phyloP scores from a whole-genome alignment of 2,113 vertebrate genomes.

The Chlorodrepanis virens region DNA sequence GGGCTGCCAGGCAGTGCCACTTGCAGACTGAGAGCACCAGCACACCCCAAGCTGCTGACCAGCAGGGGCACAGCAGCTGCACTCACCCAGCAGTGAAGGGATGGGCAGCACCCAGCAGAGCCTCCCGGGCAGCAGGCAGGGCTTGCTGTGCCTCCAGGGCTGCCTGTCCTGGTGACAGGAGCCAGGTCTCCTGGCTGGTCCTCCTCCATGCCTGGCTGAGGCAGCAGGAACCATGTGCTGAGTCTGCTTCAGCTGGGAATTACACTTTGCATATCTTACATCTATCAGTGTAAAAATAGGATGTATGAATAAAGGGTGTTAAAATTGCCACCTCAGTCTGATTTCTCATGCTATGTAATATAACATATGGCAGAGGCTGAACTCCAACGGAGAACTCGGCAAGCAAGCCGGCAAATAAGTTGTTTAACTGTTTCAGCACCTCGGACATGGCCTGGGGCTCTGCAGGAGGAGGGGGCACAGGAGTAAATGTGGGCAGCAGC shows the following conservation, averaged over 20 bases:
- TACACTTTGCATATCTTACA: conserved; percentile 59
- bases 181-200: neutral
- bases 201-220: conserved; percentile 21
- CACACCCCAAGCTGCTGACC: neutral
- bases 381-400: neutral
- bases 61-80: neutral
- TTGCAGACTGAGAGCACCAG: neutral
- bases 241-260: conserved; percentile 60
- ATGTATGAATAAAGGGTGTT: conserved; percentile 66
- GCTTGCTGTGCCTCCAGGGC: neutral
- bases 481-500: rapidly evolving
- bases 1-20: neutral
- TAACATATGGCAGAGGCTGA: conserved; percentile 60
- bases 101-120: neutral
- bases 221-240: conserved; percentile 44
- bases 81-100: neutral
- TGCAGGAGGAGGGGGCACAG: neutral
- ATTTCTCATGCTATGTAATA: conserved; percentile 58
- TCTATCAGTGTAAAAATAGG: conserved; percentile 63
- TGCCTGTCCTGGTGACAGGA: neutral
- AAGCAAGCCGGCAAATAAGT: neutral
- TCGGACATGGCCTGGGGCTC: neutral
- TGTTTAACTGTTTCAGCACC: conserved; percentile 27
- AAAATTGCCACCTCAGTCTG: conserved; percentile 65
- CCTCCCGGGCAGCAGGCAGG: neutral